Conservation (phyloP, 2,113 vertebrate species). For the Raja brachyura region DNA sequence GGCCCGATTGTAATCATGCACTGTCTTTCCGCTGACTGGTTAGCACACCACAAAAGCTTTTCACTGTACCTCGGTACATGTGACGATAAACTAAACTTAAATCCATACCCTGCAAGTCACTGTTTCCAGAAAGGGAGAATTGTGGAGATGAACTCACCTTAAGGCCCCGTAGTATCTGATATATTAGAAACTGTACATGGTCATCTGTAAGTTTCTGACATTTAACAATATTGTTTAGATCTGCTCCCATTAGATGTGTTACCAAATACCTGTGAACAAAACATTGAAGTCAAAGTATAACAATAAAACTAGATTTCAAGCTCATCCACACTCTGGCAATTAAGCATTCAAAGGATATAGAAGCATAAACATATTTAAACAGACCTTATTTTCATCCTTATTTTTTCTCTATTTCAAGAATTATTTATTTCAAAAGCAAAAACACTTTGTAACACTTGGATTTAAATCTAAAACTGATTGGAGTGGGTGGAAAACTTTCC, state of each 20-base stretch:
- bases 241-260: constrained; percentile 96
- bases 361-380: too few relatives aligned
- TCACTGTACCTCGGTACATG: too few relatives aligned
- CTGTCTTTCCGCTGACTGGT: too few relatives aligned
- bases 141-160: constrained; percentile 64
- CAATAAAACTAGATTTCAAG: not conserved
- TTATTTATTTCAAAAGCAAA: not conserved
- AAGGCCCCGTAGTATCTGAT: constrained; percentile 91
- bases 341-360: not conserved
- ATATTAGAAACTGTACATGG: constrained; percentile 98
- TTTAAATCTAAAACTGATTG: not conserved
- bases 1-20: too few relatives aligned
- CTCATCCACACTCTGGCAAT: not conserved
- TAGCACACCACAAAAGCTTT: too few relatives aligned
- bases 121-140: not conserved
- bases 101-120: not conserved
- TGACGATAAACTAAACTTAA: too few relatives aligned
- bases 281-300: constrained; percentile 28
- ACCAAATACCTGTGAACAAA: constrained; percentile 76
- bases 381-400: not conserved
- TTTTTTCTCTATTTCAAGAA: not conserved
- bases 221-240: constrained; percentile 98
- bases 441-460: not conserved
- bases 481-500: not conserved
- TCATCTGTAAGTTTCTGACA: constrained; percentile 98